Evolutionary conservation across 2,888 invertebrate species (phyloP).

Genomic region (Anthophora plumipes): DNA sequence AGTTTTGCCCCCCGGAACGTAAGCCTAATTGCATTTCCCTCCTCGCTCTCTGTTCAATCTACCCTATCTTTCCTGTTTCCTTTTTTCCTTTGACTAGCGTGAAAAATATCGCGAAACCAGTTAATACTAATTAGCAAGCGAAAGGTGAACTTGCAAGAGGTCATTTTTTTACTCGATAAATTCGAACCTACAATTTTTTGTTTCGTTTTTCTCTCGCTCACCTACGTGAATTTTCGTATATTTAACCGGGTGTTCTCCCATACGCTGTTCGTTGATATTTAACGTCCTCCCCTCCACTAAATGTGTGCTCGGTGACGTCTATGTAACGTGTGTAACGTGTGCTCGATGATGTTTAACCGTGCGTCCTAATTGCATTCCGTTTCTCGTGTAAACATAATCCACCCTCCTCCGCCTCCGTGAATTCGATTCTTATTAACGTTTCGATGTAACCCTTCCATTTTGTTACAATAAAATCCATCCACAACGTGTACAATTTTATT

Average conservation of each 20-base stretch:
- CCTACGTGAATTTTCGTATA: background rate
- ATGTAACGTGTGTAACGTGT: background rate
- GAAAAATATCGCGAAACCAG: background rate
- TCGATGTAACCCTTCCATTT: too few relatives aligned
- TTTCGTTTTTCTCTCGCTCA: too few relatives aligned
- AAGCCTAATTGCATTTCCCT: background rate
- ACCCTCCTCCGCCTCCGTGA: background rate
- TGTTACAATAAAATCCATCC: too few relatives aligned
- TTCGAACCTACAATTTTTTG: background rate
- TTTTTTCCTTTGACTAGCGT: too few relatives aligned
- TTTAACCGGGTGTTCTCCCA: background rate
- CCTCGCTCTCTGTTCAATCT: background rate
- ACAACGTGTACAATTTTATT: too few relatives aligned
- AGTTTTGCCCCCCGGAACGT: background rate
- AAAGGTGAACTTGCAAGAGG: background rate
- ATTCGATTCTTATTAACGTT: slow-evolving; percentile 1
- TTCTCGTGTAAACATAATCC: slow-evolving; percentile 10
- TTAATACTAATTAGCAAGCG: slow-evolving; percentile 6
- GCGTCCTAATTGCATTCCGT: slow-evolving; percentile 6
- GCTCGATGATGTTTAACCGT: slow-evolving; percentile 29
- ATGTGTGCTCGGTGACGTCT: background rate
- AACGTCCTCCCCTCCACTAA: background rate
- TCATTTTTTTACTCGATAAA: background rate
- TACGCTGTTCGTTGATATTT: slow-evolving; percentile 12
- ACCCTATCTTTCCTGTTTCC: background rate